These are phyloP conservation scores for Lepus americanus DNA, from an alignment of 2,113 vertebrate species.

Conservation along the genomic window DNA sequence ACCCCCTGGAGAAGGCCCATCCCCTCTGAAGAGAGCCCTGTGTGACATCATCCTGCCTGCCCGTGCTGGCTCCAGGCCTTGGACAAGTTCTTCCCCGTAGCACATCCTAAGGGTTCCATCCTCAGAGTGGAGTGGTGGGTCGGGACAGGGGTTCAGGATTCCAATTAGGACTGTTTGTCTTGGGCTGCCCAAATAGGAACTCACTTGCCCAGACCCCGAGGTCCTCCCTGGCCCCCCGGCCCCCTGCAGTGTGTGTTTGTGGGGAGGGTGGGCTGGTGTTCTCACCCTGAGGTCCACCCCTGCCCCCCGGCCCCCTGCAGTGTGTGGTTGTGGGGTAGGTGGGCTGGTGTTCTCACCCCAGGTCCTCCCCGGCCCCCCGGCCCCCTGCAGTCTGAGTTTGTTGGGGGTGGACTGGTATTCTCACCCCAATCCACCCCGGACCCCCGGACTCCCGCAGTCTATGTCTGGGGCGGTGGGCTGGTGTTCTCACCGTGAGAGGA, in stretches of 20 bases:
- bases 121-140: fast-evolving
- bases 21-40: background rate
- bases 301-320: no score
- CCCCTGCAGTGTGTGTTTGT: background rate
- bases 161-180: background rate
- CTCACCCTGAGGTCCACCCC: no score
- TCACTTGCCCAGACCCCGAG: background rate
- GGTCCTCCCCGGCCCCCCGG: background rate
- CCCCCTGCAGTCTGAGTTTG: background rate
- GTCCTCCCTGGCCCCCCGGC: background rate
- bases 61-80: background rate
- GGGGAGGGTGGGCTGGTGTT: background rate
- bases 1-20: background rate
- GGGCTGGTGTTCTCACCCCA: no score
- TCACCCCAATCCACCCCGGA: background rate
- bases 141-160: background rate
- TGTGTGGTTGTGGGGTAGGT: no score
- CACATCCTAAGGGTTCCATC: background rate
- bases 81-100: background rate
- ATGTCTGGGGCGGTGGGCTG: no score
- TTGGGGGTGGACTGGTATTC: background rate
- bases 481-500: background rate
- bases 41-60: background rate
- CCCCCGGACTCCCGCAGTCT: background rate
- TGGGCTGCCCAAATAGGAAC: background rate